These are phyloP conservation scores for Coryphaenoides rupestris DNA, from an alignment of 2,113 vertebrate genomes.

Conservation along the genomic window DNA sequence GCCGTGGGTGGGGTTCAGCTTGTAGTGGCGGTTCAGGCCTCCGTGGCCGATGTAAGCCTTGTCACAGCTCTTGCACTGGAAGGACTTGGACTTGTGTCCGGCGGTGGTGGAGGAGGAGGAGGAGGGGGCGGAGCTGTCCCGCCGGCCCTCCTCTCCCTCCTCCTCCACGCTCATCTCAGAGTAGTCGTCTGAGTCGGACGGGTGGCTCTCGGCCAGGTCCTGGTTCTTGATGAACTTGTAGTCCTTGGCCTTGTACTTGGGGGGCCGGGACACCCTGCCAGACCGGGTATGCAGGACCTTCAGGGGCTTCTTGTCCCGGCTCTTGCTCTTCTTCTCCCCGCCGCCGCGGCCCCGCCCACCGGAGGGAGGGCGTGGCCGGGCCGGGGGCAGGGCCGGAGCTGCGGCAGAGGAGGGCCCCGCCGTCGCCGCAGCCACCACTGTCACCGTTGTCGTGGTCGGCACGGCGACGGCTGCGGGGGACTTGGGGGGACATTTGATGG, in stretches of 20 bases:
- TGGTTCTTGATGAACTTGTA: constrained; percentile 96
- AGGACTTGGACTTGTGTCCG: constrained; percentile 76
- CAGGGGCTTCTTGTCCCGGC: constrained; percentile 73
- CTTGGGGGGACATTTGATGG: neutral
- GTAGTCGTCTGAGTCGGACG: constrained; percentile 95
- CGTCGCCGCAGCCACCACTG: neutral
- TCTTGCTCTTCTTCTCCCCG: constrained; percentile 61
- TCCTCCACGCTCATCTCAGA: constrained; percentile 90
- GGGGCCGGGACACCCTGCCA: constrained; percentile 89
- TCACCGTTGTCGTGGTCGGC: too few species aligned
- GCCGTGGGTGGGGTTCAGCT: constrained; percentile 84
- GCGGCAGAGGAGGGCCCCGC: neutral
- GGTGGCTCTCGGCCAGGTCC: constrained; percentile 86
- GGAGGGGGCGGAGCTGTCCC: too few species aligned
- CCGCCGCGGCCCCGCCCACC: too few species aligned
- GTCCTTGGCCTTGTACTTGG: constrained; percentile 93
- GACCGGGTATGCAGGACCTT: constrained; percentile 92
- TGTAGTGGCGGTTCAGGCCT: constrained; percentile 89
- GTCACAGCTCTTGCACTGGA: constrained; percentile 86
- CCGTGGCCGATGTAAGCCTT: constrained; percentile 94
- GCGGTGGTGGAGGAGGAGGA: too few species aligned
- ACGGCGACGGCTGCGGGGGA: neutral
- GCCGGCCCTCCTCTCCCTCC: constrained; percentile 79
- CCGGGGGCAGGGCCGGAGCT: neutral
- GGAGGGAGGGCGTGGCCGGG: neutral